Percentiles rank a stretch among this genome's conserved stretches.
Evolutionary conservation across 2,113 vertebrate genomes (phyloP).

Genomic region (Brachyhypopomus gauderio): DNA sequence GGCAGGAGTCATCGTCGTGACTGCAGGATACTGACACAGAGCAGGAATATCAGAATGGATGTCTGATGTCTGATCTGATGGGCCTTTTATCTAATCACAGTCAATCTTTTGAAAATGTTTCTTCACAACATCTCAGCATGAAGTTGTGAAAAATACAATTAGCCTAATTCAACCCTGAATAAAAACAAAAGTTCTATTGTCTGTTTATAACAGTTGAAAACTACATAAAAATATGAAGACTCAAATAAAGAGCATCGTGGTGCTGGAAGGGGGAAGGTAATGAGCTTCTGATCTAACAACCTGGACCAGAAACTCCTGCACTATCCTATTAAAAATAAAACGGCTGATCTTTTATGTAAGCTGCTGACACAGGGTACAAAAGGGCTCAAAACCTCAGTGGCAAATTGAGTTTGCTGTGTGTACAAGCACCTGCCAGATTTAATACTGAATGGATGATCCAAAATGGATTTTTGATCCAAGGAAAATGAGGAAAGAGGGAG

Average conservation of each 20-base stretch:
- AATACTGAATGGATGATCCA: conserved; percentile 81
- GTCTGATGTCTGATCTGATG: not conserved
- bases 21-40: conserved; percentile 30
- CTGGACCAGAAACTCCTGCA: conserved; percentile 39
- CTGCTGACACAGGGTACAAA: conserved; percentile 71
- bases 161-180: too few species aligned
- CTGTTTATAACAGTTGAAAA: not conserved
- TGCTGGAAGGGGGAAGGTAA: not conserved
- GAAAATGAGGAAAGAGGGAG: conserved; percentile 76
- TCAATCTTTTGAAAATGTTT: too few species aligned
- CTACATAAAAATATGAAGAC: not conserved
- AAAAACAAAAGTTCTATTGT: too few species aligned
- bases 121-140: too few species aligned
- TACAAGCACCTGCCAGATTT: conserved; percentile 83
- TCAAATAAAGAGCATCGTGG: conserved; percentile 15
- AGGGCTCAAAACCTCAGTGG: conserved; percentile 75
- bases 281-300: not conserved
- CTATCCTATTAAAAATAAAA: conserved; percentile 60
- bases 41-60: conserved; percentile 19
- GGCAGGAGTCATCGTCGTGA: conserved; percentile 52
- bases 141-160: too few species aligned
- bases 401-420: conserved; percentile 84
- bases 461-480: conserved; percentile 81
- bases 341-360: conserved; percentile 70
- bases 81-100: not conserved